phyloP scores from a whole-genome alignment of 2,888 invertebrate genomes.

The Yponomeuta evonymella region DNA sequence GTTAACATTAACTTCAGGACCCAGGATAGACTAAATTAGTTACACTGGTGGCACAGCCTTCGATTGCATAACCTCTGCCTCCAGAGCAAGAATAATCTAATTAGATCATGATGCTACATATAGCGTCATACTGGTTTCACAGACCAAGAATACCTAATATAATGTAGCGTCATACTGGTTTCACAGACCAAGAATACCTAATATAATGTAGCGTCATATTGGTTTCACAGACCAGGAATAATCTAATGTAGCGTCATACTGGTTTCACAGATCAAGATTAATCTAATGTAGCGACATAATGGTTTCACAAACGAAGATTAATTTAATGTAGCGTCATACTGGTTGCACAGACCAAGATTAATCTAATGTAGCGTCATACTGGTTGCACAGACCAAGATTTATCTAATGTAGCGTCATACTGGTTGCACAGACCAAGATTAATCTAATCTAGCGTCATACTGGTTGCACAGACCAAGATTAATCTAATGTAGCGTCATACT shows the following conservation, averaged over 20 bases:
- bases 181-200: no score
- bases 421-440: neutral
- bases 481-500: neutral
- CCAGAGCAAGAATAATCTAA: no score
- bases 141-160: neutral
- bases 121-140: neutral
- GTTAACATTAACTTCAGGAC: no score
- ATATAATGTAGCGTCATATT: constrained; percentile 15
- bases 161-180: neutral
- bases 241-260: constrained; percentile 15
- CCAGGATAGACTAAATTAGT: no score
- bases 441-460: neutral
- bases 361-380: constrained; percentile 15
- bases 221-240: neutral
- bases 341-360: neutral
- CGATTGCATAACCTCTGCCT: no score
- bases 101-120: no score
- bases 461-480: neutral
- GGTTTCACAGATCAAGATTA: neutral
- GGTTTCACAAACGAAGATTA: no score
- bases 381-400: neutral
- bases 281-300: neutral
- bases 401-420: neutral
- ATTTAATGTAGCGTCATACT: constrained; percentile 15
- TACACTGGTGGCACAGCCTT: no score